phyloP scores from a whole-genome alignment of 2,113 vertebrate species.

The Sceloporus tristichus region DNA sequence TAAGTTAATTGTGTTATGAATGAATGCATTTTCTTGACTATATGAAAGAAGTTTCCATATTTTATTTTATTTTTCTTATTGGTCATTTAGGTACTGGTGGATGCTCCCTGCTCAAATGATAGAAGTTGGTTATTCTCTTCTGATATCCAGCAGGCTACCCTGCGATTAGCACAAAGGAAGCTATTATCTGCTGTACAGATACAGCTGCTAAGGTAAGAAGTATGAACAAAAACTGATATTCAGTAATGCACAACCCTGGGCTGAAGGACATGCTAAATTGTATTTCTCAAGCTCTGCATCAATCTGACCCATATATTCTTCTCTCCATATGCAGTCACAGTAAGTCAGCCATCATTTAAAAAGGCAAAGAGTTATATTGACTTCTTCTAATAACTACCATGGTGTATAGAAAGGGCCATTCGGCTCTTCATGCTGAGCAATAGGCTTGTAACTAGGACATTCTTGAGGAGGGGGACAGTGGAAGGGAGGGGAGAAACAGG shows the following conservation, averaged over 20 bases:
- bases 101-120: slow-evolving; percentile 96
- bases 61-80: slow-evolving; percentile 20
- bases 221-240: slow-evolving; percentile 24
- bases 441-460: slow-evolving; percentile 25
- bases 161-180: slow-evolving; percentile 74
- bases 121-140: slow-evolving; percentile 93
- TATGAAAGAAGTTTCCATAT: not conserved
- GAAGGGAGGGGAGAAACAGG: not conserved
- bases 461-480: not conserved
- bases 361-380: not conserved
- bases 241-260: not conserved
- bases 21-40: not conserved
- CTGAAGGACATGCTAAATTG: slow-evolving; percentile 22
- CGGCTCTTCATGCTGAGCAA: not conserved
- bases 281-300: slow-evolving; percentile 11
- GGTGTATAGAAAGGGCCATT: slow-evolving; percentile 4
- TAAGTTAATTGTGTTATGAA: not conserved
- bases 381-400: slow-evolving; percentile 12
- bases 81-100: slow-evolving; percentile 76
- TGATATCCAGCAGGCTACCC: slow-evolving; percentile 70
- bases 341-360: slow-evolving; percentile 3
- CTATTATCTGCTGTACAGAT: slow-evolving; percentile 73
- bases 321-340: not conserved
- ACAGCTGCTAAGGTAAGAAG: slow-evolving; percentile 79
- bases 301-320: slow-evolving; percentile 1